Evolutionary conservation across 1,140 invertebrate species (phyloP), one percentile per base, ranked within the genome.

Genomic region (Fopius arisanus): DNA sequence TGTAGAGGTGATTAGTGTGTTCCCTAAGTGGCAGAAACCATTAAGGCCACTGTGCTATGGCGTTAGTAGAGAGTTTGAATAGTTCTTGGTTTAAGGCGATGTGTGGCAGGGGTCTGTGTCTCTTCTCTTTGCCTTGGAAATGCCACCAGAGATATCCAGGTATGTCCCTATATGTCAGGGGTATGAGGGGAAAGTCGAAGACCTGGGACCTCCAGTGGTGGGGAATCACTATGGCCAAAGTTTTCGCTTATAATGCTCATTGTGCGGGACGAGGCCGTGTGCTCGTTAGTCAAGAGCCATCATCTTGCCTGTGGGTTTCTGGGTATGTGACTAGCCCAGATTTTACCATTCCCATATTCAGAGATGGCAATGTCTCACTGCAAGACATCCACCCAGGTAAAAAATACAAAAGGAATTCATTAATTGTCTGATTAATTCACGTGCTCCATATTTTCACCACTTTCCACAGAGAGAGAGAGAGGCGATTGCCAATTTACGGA

Each of bases 11-110:
- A 59, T 59, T 59, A 59, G 54, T 59, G 54, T 59, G 54, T 59
- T 59, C 54, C 54, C 54, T 59, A 59, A 59, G 54, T 59, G 54
- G 54, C 54, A 59, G 54, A 59, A 59, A 59, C 54, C 54, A 59
- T 59, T 59, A 59, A 59, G 54, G 54, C 54, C 54, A 59, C 54
- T 59, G 54, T 59, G 54, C 54, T 10, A 59, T 59, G 54, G 54
- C 54, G 23, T 59, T 59, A 26, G 54, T 14, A 26, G 54, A 59
- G 54, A 59, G 54, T 59, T 59, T 59, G 54, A 59, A 59, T 59
- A 59, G 54, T 59, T 59, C 54, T 59, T 59, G 54, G 54, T 59
- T 59, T 26, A 59, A 59, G 54, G 54, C 54, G 23, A 59, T 59
- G 54, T 59, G 54, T 59, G 54, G 7, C 23, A 26, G 5, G 14